A percentile compares a stretch with the other conserved stretches of the same genome.
Conservation (phyloP, 2,113 vertebrate genomes). For the Odontophorus gujanensis region DNA sequence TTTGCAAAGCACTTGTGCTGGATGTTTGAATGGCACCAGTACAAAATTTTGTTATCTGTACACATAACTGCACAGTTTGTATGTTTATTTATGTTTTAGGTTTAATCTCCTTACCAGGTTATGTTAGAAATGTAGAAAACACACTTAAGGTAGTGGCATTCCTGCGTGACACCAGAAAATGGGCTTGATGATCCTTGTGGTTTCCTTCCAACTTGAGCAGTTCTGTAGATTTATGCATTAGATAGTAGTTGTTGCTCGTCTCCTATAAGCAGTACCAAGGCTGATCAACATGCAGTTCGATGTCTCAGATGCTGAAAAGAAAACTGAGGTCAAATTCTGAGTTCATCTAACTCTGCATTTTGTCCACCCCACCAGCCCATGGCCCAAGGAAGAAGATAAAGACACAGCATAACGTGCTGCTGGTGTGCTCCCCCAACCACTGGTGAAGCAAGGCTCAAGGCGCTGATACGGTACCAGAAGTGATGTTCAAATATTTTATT, state of each 20-base stretch:
- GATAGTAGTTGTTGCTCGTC: too few species aligned
- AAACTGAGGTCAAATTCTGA: background rate
- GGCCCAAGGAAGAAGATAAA: background rate
- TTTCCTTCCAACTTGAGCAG: too few species aligned
- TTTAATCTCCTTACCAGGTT: background rate
- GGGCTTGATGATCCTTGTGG: too few species aligned
- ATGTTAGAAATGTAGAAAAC: background rate
- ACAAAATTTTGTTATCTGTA: conserved; percentile 11
- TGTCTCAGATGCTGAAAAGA: background rate
- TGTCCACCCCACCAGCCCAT: background rate
- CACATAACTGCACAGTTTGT: background rate
- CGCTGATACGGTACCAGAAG: background rate
- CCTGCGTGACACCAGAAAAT: too few species aligned
- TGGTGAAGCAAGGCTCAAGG: background rate
- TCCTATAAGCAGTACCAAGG: background rate
- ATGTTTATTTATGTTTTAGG: background rate
- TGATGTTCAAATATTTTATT: background rate
- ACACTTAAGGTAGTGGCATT: background rate
- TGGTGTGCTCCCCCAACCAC: background rate
- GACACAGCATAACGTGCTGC: background rate
- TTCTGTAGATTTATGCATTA: too few species aligned
- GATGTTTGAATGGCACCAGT: background rate
- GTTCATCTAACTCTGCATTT: background rate
- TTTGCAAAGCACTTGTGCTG: background rate
- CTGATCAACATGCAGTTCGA: background rate